Conservation (phyloP, 2,113 vertebrate species). For the Ardeotis arabs region DNA sequence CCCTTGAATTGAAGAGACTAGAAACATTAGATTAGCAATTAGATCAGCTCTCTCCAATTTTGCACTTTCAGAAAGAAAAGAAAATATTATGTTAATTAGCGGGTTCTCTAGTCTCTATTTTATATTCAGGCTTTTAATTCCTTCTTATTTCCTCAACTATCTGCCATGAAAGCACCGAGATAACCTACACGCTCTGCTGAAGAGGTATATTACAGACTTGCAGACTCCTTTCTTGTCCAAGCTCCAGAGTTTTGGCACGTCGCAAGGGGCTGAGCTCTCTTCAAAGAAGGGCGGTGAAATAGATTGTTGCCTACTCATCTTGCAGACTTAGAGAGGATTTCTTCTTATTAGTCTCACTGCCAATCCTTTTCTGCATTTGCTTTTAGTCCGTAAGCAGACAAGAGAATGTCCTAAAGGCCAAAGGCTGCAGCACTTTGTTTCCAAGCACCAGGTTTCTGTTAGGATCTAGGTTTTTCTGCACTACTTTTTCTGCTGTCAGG, state of each 20-base stretch:
- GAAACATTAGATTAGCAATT: slow-evolving; percentile 45
- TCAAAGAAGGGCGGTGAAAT: not conserved
- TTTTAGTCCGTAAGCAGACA: not conserved
- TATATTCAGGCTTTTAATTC: not conserved
- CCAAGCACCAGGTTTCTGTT: not conserved
- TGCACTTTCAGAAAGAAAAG: slow-evolving; percentile 30
- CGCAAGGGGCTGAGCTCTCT: not conserved
- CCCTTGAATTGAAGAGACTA: not conserved
- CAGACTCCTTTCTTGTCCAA: not conserved
- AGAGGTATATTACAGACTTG: not conserved
- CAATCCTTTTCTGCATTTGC: not conserved
- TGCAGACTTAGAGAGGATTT: not conserved
- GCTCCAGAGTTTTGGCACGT: not conserved
- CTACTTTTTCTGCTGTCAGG: not conserved
- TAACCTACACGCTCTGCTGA: not conserved
- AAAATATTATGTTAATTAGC: slow-evolving; percentile 20
- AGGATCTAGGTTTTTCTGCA: not conserved
- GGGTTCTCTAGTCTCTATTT: slow-evolving; percentile 15
- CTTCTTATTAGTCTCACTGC: not conserved
- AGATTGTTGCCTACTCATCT: not conserved
- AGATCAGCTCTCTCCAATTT: slow-evolving; percentile 48
- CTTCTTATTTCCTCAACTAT: not conserved
- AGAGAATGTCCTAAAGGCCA: not conserved
- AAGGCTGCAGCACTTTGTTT: not conserved
- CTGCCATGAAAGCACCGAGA: slow-evolving; percentile 2